These are phyloP conservation scores for Drosophila picticornis DNA, from an alignment of 2,888 invertebrate species.

Conservation along the genomic window DNA sequence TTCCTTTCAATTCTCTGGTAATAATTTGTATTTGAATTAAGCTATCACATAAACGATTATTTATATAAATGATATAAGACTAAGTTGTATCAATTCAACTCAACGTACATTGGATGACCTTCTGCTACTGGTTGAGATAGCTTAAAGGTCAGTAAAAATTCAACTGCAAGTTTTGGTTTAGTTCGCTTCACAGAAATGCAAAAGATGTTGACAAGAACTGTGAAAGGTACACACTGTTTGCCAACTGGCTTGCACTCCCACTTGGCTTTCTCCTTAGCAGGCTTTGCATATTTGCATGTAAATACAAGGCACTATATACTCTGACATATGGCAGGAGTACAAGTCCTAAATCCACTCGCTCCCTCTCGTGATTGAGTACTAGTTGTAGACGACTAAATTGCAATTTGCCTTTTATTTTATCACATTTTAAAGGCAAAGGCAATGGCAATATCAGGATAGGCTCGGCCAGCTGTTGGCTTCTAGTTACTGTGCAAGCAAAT, in stretches of 20 bases:
- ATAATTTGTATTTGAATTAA: background rate
- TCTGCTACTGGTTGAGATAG: background rate
- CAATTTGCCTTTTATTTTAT: constrained; percentile 79
- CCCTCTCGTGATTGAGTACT: constrained; percentile 1
- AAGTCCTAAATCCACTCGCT: background rate
- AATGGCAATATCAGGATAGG: background rate
- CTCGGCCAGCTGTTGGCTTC: constrained; percentile 40
- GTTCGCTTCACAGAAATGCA: constrained; percentile 8
- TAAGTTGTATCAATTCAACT: background rate
- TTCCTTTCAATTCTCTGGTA: too few relatives aligned
- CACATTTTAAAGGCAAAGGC: constrained; percentile 55
- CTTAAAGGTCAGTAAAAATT: constrained; percentile 29
- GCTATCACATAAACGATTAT: too few relatives aligned
- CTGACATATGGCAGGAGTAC: constrained; percentile 9
- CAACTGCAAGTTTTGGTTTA: constrained; percentile 26
- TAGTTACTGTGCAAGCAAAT: constrained; percentile 68
- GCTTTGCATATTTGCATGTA: constrained; percentile 71
- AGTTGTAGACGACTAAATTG: constrained; percentile 55
- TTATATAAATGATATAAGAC: background rate
- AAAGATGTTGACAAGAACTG: constrained; percentile 67
- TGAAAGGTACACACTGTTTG: constrained; percentile 54
- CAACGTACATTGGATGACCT: constrained; percentile 8
- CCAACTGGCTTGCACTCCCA: constrained; percentile 39
- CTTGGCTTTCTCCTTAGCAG: constrained; percentile 28
- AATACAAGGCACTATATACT: constrained; percentile 46